These are phyloP conservation scores for Hippoglossus stenolepis DNA, from an alignment of 2,113 vertebrate genomes.

Conservation along the genomic window DNA sequence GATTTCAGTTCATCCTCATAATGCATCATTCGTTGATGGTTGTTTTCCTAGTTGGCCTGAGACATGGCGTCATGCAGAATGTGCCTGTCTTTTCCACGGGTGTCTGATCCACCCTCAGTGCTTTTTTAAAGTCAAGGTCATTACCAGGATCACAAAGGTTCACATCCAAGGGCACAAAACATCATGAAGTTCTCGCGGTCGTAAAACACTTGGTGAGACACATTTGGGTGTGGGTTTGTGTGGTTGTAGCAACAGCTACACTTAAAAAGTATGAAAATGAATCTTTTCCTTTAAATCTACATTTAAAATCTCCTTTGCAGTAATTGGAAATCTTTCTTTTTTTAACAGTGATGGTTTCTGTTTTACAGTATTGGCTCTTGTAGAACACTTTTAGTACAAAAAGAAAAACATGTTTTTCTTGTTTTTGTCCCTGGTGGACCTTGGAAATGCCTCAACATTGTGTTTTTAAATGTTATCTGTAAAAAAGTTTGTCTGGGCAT, in stretches of 20 bases:
- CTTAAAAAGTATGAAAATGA: not conserved
- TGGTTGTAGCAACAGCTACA: not conserved
- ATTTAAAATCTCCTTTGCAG: not conserved
- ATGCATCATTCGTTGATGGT: constrained; percentile 56
- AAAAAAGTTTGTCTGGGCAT: not conserved
- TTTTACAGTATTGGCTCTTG: not conserved
- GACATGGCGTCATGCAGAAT: constrained; percentile 52
- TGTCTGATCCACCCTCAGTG: constrained; percentile 19
- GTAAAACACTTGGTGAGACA: constrained; percentile 35
- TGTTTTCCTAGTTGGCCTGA: constrained; percentile 62
- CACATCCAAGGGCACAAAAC: constrained; percentile 50
- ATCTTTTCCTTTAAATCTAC: too few relatives aligned
- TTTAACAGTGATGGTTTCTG: not conserved
- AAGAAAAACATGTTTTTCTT: not conserved
- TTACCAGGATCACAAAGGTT: constrained; percentile 47
- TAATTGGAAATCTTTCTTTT: not conserved
- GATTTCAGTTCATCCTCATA: constrained; percentile 34
- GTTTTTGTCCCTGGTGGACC: too few relatives aligned
- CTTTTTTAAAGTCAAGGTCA: constrained; percentile 67
- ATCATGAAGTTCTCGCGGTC: constrained; percentile 13
- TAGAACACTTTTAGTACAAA: not conserved
- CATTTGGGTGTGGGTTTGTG: constrained; percentile 24
- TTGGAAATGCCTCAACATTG: not conserved
- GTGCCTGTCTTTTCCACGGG: constrained; percentile 44
- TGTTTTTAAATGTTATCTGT: not conserved